These are phyloP conservation scores for Sylvilagus floridanus DNA, from an alignment of 2,797 vertebrate species.

Conservation along the genomic window DNA sequence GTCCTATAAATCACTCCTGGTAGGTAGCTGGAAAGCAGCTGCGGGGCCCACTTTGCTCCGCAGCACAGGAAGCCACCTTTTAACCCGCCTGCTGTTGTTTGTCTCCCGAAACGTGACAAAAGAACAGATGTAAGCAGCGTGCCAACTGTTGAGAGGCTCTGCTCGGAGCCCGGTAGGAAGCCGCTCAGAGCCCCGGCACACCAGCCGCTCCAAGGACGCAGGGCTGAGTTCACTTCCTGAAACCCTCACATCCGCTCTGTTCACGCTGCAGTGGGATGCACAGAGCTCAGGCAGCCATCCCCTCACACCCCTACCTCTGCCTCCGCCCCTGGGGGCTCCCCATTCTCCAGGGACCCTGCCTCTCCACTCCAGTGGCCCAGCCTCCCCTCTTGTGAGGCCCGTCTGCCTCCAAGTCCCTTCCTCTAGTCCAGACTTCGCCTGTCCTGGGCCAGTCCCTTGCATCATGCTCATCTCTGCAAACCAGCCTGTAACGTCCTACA, in stretches of 20 bases:
- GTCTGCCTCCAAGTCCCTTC: not conserved
- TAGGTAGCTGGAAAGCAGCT: slow-evolving; percentile 98
- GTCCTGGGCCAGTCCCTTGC: not conserved
- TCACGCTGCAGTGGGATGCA: not conserved
- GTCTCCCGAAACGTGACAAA: slow-evolving; percentile 92
- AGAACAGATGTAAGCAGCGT: slow-evolving; percentile 88
- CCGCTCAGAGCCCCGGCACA: slow-evolving; percentile 38
- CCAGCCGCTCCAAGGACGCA: not conserved
- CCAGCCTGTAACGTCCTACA: not conserved
- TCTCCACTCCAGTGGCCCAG: not conserved
- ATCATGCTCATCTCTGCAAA: not conserved
- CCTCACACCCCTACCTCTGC: not conserved
- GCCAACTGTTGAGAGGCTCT: slow-evolving; percentile 85
- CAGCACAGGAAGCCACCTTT: slow-evolving; percentile 96
- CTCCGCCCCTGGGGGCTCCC: not conserved
- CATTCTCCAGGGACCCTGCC: rapidly evolving
- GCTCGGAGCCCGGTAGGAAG: slow-evolving; percentile 86
- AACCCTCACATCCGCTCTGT: not conserved
- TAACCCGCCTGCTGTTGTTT: slow-evolving; percentile 96
- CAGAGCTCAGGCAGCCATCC: rapidly evolving
- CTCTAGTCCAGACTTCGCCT: not conserved
- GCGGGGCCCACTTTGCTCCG: slow-evolving; percentile 92
- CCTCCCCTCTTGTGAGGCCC: not conserved
- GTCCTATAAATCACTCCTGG: slow-evolving; percentile 94
- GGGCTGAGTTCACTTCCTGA: slow-evolving; percentile 3